These are phyloP conservation scores for Margarornis squamiger DNA, from an alignment of 2,797 vertebrate species.

Conservation along the genomic window DNA sequence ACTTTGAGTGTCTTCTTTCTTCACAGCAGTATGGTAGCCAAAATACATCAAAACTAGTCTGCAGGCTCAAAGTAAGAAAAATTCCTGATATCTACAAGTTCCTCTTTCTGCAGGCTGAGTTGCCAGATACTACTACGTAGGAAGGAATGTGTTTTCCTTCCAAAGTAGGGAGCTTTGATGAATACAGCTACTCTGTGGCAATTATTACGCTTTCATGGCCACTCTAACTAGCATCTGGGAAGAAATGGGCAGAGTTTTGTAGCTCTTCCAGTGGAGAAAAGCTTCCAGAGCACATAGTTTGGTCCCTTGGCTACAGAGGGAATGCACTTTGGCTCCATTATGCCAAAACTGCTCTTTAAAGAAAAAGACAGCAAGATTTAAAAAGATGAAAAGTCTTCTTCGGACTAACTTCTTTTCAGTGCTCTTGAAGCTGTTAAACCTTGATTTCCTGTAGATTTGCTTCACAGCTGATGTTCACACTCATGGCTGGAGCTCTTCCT, in stretches of 20 bases:
- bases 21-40: not conserved
- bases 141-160: slow-evolving; percentile 14
- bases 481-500: not conserved
- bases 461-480: not conserved
- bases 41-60: not conserved
- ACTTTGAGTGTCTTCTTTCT: not conserved
- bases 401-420: not conserved
- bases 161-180: not conserved
- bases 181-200: not conserved
- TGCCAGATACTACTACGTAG: not conserved
- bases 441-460: not conserved
- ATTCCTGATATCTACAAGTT: not conserved
- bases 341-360: not conserved
- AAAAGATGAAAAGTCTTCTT: not conserved
- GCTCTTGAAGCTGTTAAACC: not conserved
- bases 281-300: not conserved
- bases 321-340: not conserved
- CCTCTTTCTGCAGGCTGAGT: not conserved
- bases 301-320: not conserved
- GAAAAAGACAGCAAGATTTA: not conserved
- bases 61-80: not conserved
- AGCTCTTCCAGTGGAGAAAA: not conserved
- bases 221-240: not conserved
- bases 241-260: not conserved
- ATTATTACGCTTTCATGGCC: not conserved